Evolutionary conservation across 1,140 invertebrate genomes (phyloP).

Genomic region (Apis florea): DNA sequence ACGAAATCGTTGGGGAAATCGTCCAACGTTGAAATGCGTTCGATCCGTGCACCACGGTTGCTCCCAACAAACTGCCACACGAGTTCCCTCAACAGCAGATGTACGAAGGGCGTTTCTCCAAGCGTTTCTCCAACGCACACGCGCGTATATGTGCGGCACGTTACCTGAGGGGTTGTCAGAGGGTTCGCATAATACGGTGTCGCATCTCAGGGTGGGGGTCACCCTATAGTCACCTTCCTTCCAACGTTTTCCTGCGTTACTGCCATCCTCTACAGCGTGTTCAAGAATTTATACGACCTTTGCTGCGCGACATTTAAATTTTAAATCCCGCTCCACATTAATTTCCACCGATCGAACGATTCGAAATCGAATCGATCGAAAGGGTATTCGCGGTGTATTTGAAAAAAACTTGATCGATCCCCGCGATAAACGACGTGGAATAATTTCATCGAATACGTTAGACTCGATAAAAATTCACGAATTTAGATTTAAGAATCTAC

Average conservation of each 20-base stretch:
- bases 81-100: constrained; percentile 72
- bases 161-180: constrained; percentile 71
- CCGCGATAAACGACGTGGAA: too few species aligned
- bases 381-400: too few species aligned
- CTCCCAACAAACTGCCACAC: constrained; percentile 70
- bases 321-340: constrained; percentile 48
- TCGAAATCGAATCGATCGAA: too few species aligned
- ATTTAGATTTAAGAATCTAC: too few species aligned
- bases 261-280: constrained; percentile 5
- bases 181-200: constrained; percentile 69
- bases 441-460: too few species aligned
- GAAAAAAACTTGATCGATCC: too few species aligned
- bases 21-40: constrained; percentile 10
- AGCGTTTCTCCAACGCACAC: constrained; percentile 35
- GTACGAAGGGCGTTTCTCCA: constrained; percentile 70
- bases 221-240: constrained; percentile 47
- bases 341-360: background rate
- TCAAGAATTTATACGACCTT: constrained; percentile 16
- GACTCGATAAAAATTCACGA: too few species aligned
- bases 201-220: constrained; percentile 49
- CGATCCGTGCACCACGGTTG: constrained; percentile 67
- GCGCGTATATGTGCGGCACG: constrained; percentile 23
- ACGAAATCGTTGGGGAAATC: background rate
- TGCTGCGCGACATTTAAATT: constrained; percentile 55
- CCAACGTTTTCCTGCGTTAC: constrained; percentile 32